Evolutionary conservation across 2,113 vertebrate genomes (phyloP), one percentile per base, ranked within the genome.

Genomic region (Silurus glanis): DNA sequence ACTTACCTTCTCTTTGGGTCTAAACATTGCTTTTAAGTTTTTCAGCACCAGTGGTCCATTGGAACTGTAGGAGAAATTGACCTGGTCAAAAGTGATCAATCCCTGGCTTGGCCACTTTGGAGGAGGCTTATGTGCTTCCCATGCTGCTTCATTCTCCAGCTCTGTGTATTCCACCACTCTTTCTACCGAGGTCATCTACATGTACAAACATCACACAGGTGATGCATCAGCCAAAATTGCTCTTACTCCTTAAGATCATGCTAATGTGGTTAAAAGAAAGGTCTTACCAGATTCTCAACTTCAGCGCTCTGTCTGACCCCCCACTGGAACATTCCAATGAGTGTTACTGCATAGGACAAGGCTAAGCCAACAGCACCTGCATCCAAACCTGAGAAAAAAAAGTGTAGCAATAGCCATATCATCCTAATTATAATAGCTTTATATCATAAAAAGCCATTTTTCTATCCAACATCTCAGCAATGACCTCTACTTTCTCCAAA

Each of bases 241-340:
- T n/a, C 28, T 23, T 56, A 16, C 12, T 58, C 0, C 14, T 47
- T 64, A 53, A 64, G 0, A 53, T 21, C 13, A 51, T 21, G 6
- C 2, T 2, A 75, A 13, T 7, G 16, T 23, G 66, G 80, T 6
- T 76, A 61, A 28, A 62, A 76, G 12, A 53, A 62, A 47, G 37
- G 58, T 90, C 94, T 76, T 95, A 99, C 98, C 97, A 99, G 94
- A 93, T 98, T 99, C 92, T 99, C 98, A 74, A 98, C 94, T 94
- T 99, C 98, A 12, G 98, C 95, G 47, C 97, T 99, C 90, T 99
- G 98, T 80, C 98, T 93, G 86, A 99, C 97, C 0, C 96, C 96
- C 98, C 98, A 99, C 93, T 99, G 98, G 92, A 99, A 99, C 88
- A 96, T 97, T 85, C 97, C 98, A 93, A 97, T 97, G 67, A 99